Percentiles rank a stretch among this genome's conserved stretches.
phyloP scores from a whole-genome alignment of 2,888 invertebrate genomes.

The Formica aserva region DNA sequence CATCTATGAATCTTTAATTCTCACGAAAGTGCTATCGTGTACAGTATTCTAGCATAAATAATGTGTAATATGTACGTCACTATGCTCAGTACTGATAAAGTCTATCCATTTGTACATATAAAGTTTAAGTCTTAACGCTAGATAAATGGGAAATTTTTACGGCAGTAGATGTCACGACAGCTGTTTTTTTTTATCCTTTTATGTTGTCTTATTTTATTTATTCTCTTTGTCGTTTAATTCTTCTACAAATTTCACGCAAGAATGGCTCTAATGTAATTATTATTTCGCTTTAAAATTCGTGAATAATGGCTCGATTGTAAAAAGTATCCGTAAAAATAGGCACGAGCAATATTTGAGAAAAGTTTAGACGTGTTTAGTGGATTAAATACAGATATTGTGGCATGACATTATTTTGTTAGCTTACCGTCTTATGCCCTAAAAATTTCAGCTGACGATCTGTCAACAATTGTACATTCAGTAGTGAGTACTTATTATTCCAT shows the following conservation, averaged over 20 bases:
- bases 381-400: neutral
- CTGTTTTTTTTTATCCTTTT: neutral
- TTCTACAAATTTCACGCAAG: too few species aligned
- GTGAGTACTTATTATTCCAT: conserved; percentile 74
- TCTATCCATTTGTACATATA: conserved; percentile 79
- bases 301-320: conserved; percentile 19
- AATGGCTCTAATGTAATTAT: neutral
- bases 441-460: conserved; percentile 51
- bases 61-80: conserved; percentile 70
- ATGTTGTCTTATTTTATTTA: neutral
- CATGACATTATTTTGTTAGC: conserved; percentile 24
- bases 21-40: conserved; percentile 76
- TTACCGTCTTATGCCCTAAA: conserved; percentile 53
- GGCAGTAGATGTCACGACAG: conserved; percentile 45
- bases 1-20: conserved; percentile 73
- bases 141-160: conserved; percentile 60
- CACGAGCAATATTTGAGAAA: conserved; percentile 5
- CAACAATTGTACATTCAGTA: conserved; percentile 72
- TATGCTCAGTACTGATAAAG: conserved; percentile 73
- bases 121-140: conserved; percentile 61
- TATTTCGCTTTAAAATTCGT: neutral
- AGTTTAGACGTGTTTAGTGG: neutral
- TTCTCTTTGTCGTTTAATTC: neutral
- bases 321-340: conserved; percentile 1
- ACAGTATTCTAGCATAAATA: conserved; percentile 76